Percentiles rank a stretch among this genome's conserved stretches.
Conservation (phyloP, 2,797 vertebrate species). For the Bovichtus variegatus region DNA sequence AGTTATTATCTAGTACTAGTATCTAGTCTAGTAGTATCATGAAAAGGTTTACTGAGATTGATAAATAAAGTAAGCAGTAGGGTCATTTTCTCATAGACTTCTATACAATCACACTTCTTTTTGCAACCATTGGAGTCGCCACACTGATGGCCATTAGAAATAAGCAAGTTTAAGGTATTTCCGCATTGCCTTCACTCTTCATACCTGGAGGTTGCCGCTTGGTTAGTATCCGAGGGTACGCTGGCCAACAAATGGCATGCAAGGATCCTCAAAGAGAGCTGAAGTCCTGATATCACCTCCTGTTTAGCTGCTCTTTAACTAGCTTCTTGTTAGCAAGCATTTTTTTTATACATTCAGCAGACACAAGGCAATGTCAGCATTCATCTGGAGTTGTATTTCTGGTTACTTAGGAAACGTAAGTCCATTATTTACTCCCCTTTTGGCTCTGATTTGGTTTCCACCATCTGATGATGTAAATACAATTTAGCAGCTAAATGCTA, state of each 20-base stretch:
- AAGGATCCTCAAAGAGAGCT: not conserved
- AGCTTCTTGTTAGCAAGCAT: not conserved
- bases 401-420: not conserved
- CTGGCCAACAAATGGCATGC: not conserved
- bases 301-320: not conserved
- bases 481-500: not conserved
- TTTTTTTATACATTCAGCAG: not conserved
- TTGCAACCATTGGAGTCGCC: no score
- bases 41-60: no score
- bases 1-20: not conserved
- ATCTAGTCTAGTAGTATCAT: no score
- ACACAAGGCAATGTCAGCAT: not conserved
- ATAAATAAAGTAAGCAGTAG: no score
- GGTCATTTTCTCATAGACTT: no score
- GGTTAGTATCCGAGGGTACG: not conserved
- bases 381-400: not conserved
- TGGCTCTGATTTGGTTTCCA: slow-evolving; percentile 3
- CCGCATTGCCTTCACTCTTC: no score
- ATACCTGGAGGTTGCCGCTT: no score
- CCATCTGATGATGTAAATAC: not conserved
- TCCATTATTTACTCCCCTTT: not conserved
- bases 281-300: not conserved
- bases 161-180: no score
- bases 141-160: no score
- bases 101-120: no score